Base-by-base conservation (phyloP, 2,888 invertebrate genomes). In the Cistogaster globosa region DNA sequence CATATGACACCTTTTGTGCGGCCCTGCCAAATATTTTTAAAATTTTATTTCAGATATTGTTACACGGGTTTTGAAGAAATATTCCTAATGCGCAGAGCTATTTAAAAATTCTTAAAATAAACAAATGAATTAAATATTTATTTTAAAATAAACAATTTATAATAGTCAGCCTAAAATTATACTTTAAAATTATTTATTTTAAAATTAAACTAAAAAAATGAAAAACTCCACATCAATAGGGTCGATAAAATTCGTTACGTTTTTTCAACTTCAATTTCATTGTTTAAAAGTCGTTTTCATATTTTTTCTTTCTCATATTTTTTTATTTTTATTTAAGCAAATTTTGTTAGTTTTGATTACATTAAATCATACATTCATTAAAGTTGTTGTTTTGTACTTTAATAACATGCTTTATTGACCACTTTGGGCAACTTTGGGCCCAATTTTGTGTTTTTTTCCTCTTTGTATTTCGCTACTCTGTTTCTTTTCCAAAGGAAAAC, bases 321-420 rank as follows among this genome's bases (percentile, higher is more conserved):
- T 57, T 16, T 2, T 6, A 26, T 11, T 42, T 48, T 79, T 58
- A 26, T 36, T 57, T 26, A 1, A 26, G 55, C 45, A 68, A 67
- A 62, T 75, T 75, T 76, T 71, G 12, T 76, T 51, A 62, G 80
- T 67, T 62, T 76, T 48, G 76, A 75, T 75, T 82, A 72, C 69
- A 58, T 62, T 68, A 74, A 78, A 82, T 78, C 82, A 82, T 82
- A 82, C 45, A 57, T 78, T 81, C 22, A 60, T 62, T 71, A 45
- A n/a, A 55, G 6, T 63, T 45, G 32, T 60, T 58, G 16, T 42
- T 53, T 48, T 60, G 57, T 57, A 77, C 74, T 77, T 74, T 82
- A 85, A 78, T 82, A 82, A 82, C 65, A 79, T 57, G 75, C 78
- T 85, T 82, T 82, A 69, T 75, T 82, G 85, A 78, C 82, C 85